A percentile compares a stretch with the other conserved stretches of the same genome.
Conservation (phyloP, 2,888 invertebrate genomes). For the Chrysolina haemoptera region DNA sequence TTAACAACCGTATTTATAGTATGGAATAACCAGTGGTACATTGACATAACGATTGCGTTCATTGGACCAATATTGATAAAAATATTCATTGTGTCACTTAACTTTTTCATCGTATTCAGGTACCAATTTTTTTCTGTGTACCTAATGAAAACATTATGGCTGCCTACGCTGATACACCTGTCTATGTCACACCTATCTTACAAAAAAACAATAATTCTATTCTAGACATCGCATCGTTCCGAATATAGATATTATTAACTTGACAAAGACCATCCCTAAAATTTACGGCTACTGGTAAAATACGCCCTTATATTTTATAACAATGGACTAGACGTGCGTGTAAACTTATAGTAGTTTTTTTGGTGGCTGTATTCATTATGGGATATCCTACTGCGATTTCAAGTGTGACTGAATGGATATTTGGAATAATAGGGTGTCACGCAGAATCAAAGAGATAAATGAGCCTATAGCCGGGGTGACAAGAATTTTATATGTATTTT, state of each 20-base stretch:
- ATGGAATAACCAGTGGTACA: too few species aligned
- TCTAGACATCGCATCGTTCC: constrained; percentile 9
- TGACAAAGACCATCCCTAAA: constrained; percentile 41
- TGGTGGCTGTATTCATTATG: constrained; percentile 16
- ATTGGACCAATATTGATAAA: too few species aligned
- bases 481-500: neutral
- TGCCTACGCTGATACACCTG: constrained; percentile 25
- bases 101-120: too few species aligned
- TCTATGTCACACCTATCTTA: constrained; percentile 5
- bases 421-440: constrained; percentile 20
- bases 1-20: too few species aligned
- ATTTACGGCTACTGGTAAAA: constrained; percentile 40
- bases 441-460: constrained; percentile 5
- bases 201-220: constrained; percentile 16
- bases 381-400: constrained; percentile 34
- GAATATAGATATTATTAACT: constrained; percentile 27
- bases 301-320: constrained; percentile 30
- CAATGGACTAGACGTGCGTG: constrained; percentile 24
- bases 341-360: constrained; percentile 30
- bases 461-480: neutral
- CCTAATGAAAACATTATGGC: constrained; percentile 16
- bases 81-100: too few species aligned
- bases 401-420: constrained; percentile 28
- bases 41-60: too few species aligned
- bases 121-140: too few species aligned